A percentile compares a stretch with the other conserved stretches of the same genome.
These are phyloP conservation scores for Pachycephala philippinensis DNA, from an alignment of 2,113 vertebrate genomes.

Conservation along the genomic window DNA sequence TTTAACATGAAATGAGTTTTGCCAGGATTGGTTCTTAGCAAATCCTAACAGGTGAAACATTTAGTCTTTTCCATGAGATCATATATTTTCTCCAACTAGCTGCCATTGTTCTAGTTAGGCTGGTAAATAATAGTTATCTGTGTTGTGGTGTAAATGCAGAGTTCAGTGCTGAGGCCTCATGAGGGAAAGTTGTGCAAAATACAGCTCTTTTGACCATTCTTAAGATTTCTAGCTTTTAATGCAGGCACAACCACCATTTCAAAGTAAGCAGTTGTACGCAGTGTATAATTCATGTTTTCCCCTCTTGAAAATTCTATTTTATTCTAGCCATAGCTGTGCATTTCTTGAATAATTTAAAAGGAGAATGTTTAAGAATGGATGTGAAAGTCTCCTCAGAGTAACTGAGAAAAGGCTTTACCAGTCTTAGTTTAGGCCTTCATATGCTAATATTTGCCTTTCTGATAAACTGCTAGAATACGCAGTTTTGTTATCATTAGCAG, in stretches of 20 bases:
- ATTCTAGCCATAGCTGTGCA: background rate
- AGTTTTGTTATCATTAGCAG: constrained; percentile 4
- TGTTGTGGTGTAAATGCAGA: background rate
- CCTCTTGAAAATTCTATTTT: background rate
- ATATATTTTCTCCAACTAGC: background rate
- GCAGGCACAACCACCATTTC: background rate
- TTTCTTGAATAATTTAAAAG: constrained; percentile 19
- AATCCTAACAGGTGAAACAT: background rate
- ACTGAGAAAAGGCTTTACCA: background rate
- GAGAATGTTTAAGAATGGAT: background rate
- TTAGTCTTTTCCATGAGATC: background rate
- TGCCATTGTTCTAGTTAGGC: background rate
- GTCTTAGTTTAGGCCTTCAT: background rate
- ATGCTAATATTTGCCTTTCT: constrained; percentile 9
- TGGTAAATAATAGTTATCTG: background rate
- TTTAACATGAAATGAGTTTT: background rate
- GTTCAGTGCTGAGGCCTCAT: background rate
- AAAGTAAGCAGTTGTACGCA: background rate
- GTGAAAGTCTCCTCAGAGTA: background rate
- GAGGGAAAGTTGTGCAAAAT: background rate
- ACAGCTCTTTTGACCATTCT: background rate
- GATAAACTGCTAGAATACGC: background rate
- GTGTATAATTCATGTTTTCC: background rate
- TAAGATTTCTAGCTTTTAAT: background rate
- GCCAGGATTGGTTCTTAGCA: background rate